phyloP scores from a whole-genome alignment of 2,888 invertebrate genomes.

The Nematopogon swammerdamellus region DNA sequence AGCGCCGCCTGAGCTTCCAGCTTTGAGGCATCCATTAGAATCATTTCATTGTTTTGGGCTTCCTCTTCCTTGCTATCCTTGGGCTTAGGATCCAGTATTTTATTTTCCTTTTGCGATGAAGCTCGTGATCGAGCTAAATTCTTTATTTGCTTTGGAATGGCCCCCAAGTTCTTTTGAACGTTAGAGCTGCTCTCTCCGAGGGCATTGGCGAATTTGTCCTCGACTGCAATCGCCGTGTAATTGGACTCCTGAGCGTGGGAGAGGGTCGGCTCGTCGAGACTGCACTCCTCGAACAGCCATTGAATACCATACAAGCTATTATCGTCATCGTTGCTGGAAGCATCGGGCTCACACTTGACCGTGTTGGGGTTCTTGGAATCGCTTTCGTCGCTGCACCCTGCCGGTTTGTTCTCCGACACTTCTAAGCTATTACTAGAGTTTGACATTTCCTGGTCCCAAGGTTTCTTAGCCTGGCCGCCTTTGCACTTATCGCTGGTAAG shows the following conservation, averaged over 20 bases:
- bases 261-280: not conserved
- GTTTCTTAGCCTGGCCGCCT: slow-evolving; percentile 32
- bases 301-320: slow-evolving; percentile 44
- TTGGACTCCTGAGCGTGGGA: not conserved
- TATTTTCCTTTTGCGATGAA: slow-evolving; percentile 57
- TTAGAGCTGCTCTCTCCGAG: slow-evolving; percentile 45
- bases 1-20: slow-evolving; percentile 54
- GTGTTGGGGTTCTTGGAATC: slow-evolving; percentile 25
- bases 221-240: slow-evolving; percentile 17
- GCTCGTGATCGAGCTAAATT: slow-evolving; percentile 52
- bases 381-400: slow-evolving; percentile 19
- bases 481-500: slow-evolving; percentile 27
- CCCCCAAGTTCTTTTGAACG: slow-evolving; percentile 64
- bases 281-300: slow-evolving; percentile 46
- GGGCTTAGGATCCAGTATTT: slow-evolving; percentile 40
- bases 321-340: slow-evolving; percentile 41
- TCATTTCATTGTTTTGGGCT: slow-evolving; percentile 39
- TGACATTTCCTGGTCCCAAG: slow-evolving; percentile 53
- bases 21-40: slow-evolving; percentile 43
- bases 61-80: slow-evolving; percentile 35
- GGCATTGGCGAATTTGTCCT: slow-evolving; percentile 32
- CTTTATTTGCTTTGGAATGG: slow-evolving; percentile 67
- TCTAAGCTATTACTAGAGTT: slow-evolving; percentile 60
- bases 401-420: slow-evolving; percentile 35
- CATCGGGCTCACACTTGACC: slow-evolving; percentile 33